Evolutionary conservation across 2,113 vertebrate genomes (phyloP).

Genomic region (Actenoides hombroni): DNA sequence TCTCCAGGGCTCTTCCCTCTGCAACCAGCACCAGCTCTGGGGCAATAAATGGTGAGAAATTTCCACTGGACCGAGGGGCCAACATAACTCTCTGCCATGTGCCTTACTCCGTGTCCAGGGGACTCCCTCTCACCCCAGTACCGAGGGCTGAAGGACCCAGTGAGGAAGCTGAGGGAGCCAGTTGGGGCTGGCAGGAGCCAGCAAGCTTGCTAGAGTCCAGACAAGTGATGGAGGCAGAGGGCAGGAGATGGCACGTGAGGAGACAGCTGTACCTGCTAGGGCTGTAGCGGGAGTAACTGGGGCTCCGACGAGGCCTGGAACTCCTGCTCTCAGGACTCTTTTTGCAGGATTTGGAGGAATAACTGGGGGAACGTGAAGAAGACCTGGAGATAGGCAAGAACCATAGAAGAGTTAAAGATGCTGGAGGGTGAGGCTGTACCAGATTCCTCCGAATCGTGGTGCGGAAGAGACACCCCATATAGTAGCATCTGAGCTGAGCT

Average conservation of each 20-base stretch:
- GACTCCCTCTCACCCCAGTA: background rate
- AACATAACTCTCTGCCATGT: background rate
- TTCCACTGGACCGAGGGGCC: background rate
- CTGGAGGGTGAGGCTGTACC: background rate
- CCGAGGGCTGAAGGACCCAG: background rate
- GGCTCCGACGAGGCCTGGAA: conserved; percentile 79
- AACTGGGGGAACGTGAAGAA: conserved; percentile 86
- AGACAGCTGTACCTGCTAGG: conserved; percentile 79
- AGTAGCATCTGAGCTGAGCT: background rate
- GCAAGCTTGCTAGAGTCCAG: background rate
- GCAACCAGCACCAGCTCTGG: background rate
- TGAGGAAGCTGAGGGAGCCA: background rate
- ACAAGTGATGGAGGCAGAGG: background rate
- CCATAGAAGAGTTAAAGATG: background rate
- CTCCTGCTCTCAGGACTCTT: conserved; percentile 81
- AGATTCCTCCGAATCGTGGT: background rate
- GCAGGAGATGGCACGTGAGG: background rate
- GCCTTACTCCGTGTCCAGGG: background rate
- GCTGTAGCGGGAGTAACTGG: conserved; percentile 86
- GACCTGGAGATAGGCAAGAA: conserved; percentile 74
- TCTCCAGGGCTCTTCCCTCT: background rate
- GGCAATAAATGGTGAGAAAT: background rate
- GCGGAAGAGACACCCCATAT: background rate
- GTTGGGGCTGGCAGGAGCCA: background rate
- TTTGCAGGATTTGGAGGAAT: conserved; percentile 80